phyloP scores from a whole-genome alignment of 2,113 vertebrate genomes.

The Neodontobutis hainanensis region DNA sequence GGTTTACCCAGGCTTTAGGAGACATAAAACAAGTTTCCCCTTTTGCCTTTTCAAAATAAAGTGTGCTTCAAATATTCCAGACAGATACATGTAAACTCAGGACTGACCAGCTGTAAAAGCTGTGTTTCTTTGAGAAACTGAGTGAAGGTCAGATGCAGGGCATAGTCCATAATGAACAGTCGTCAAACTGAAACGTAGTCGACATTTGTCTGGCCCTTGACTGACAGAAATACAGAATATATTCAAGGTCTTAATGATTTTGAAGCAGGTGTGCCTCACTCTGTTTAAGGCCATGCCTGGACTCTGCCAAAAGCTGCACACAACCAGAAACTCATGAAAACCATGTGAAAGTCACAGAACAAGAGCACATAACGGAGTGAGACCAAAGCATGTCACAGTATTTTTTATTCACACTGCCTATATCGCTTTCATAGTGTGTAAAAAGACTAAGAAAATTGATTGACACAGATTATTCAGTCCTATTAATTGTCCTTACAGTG shows the following conservation, averaged over 20 bases:
- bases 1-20: background rate
- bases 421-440: background rate
- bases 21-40: background rate
- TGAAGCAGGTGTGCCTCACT: conserved; percentile 32
- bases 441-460: background rate
- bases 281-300: background rate
- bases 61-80: background rate
- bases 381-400: background rate
- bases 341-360: conserved; percentile 10
- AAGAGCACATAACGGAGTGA: background rate
- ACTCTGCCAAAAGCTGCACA: conserved; percentile 40
- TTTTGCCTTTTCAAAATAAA: background rate
- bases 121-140: background rate
- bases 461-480: background rate
- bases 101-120: background rate
- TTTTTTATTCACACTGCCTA: background rate
- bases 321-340: conserved; percentile 27
- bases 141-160: conserved; percentile 14
- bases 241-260: conserved; percentile 23
- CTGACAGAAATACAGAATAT: conserved; percentile 22
- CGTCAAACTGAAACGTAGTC: conserved; percentile 12
- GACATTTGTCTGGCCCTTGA: background rate
- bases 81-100: background rate
- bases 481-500: no score
- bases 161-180: conserved; percentile 3